phyloP scores from a whole-genome alignment of 1,140 invertebrate genomes.

The Pachypeltis micranthus region DNA sequence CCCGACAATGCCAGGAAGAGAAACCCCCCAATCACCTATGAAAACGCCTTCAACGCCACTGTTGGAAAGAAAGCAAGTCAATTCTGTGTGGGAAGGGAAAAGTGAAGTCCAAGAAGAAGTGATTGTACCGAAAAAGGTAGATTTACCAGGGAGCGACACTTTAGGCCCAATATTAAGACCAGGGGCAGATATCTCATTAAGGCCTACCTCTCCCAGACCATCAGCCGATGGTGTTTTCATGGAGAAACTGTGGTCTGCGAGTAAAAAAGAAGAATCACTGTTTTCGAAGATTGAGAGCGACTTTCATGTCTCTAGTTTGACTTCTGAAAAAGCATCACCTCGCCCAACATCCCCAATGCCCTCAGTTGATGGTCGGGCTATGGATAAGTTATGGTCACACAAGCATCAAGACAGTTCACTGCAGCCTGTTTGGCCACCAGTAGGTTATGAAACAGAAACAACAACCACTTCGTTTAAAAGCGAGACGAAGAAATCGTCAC shows the following conservation, averaged over 20 bases:
- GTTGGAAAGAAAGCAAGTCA: background rate
- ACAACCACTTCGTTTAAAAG: background rate
- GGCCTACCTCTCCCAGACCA: slow-evolving; percentile 36
- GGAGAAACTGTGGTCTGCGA: slow-evolving; percentile 47
- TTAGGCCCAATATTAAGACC: slow-evolving; percentile 13
- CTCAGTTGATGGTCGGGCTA: slow-evolving; percentile 30
- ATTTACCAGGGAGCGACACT: slow-evolving; percentile 12
- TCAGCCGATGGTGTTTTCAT: slow-evolving; percentile 46
- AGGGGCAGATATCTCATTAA: slow-evolving; percentile 15
- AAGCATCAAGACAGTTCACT: slow-evolving; percentile 35
- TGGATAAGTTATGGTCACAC: slow-evolving; percentile 38
- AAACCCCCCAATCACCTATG: slow-evolving; percentile 27
- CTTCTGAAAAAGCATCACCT: background rate
- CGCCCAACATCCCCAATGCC: slow-evolving; percentile 24
- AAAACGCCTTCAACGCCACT: slow-evolving; percentile 4
- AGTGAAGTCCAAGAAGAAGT: slow-evolving; percentile 23
- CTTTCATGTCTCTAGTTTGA: background rate
- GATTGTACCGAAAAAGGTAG: slow-evolving; percentile 18
- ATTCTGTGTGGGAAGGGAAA: slow-evolving; percentile 11
- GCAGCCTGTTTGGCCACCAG: slow-evolving; percentile 41
- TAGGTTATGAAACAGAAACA: slow-evolving; percentile 14
- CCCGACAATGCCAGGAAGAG: slow-evolving; percentile 33
- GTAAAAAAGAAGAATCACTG: slow-evolving; percentile 7
- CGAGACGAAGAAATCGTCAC: background rate
- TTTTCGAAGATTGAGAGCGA: slow-evolving; percentile 3